Evolutionary conservation across 2,797 vertebrate genomes (phyloP).

Genomic region (Anisognathus igniventris): DNA sequence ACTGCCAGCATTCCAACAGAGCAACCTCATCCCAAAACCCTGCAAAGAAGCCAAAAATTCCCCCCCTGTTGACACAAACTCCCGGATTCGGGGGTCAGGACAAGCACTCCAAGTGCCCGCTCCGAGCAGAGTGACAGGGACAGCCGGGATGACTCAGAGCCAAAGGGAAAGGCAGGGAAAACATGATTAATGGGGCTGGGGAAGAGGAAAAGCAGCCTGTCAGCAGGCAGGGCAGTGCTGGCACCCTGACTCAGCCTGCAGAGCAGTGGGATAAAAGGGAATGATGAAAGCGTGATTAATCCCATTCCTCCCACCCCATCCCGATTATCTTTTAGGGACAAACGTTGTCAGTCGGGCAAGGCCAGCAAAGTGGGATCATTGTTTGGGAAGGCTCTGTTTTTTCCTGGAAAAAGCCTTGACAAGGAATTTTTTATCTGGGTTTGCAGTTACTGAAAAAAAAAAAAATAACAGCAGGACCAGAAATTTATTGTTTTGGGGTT

Average conservation of each 20-base stretch:
- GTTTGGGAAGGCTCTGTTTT: background rate
- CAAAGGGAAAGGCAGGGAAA: background rate
- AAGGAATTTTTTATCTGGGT: background rate
- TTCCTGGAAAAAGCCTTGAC: background rate
- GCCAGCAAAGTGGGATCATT: accelerated
- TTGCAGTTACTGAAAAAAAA: background rate
- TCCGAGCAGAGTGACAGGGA: background rate
- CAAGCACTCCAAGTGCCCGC: background rate
- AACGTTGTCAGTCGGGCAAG: background rate
- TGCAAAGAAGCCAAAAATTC: background rate
- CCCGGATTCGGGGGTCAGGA: background rate
- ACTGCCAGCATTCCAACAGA: background rate
- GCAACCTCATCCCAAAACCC: background rate
- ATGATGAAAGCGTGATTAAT: background rate
- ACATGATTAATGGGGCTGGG: background rate
- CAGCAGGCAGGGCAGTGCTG: constrained; percentile 23
- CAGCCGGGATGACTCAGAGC: background rate
- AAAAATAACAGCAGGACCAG: no score
- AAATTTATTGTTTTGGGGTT: background rate
- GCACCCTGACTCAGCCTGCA: background rate
- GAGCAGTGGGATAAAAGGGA: background rate
- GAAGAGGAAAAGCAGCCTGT: background rate
- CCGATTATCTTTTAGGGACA: background rate
- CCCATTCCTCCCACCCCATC: background rate
- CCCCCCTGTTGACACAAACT: background rate